phyloP scores from a whole-genome alignment of 2,888 invertebrate species.

The Anoplius nigerrimus region DNA sequence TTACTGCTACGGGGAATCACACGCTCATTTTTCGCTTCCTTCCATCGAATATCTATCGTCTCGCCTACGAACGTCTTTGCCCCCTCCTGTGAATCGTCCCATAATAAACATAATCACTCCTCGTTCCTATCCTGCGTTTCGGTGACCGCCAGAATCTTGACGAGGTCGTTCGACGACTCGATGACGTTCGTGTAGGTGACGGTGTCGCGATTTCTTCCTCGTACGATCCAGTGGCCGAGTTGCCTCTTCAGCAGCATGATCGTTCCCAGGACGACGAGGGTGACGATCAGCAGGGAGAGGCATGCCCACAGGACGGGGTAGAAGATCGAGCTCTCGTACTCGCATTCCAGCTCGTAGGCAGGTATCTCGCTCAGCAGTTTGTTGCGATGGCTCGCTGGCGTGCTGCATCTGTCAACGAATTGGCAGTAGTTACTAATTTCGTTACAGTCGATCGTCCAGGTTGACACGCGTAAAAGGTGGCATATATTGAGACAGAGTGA shows the following conservation, averaged over 20 bases:
- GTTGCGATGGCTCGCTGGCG: constrained; percentile 74
- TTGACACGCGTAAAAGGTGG: too few relatives aligned
- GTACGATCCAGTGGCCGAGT: constrained; percentile 62
- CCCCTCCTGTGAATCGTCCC: background rate
- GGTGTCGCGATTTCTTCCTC: constrained; percentile 64
- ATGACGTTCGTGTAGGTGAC: constrained; percentile 71
- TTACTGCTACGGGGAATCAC: too few relatives aligned
- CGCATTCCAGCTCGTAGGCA: constrained; percentile 75
- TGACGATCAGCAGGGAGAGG: constrained; percentile 55
- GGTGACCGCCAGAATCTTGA: constrained; percentile 66
- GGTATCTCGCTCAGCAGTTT: constrained; percentile 76
- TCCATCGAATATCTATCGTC: background rate
- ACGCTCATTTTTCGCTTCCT: too few relatives aligned
- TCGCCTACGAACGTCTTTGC: background rate
- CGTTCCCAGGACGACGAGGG: constrained; percentile 42
- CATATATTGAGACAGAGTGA: too few relatives aligned
- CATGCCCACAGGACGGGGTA: constrained; percentile 63
- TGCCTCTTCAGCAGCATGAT: constrained; percentile 60
- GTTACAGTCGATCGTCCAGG: background rate
- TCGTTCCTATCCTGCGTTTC: constrained; percentile 61
- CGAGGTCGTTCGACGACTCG: constrained; percentile 68
- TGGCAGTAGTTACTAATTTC: constrained; percentile 43
- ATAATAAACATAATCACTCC: constrained; percentile 45
- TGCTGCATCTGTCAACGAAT: constrained; percentile 74
- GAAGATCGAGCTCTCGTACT: constrained; percentile 46